These are phyloP conservation scores for Antedon mediterranea DNA, from an alignment of 53 echinoderm and acorn worm genomes.

Conservation along the genomic window DNA sequence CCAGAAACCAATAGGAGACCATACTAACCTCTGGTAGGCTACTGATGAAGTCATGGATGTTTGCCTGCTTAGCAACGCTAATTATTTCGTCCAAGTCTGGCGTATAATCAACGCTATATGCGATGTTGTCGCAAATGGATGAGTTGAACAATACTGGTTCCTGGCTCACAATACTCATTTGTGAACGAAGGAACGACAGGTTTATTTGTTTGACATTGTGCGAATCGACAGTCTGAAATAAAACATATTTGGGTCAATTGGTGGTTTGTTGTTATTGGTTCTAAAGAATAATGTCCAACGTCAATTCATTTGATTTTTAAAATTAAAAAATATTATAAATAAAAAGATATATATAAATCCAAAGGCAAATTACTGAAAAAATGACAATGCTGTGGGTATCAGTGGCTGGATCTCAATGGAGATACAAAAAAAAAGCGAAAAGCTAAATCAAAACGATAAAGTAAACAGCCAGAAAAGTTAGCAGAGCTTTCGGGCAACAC, in stretches of 20 bases:
- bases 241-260: conserved; percentile 21
- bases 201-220: conserved; percentile 18
- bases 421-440: too few species aligned
- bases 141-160: conserved; percentile 33
- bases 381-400: too few species aligned
- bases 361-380: too few species aligned
- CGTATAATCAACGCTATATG: conserved; percentile 23
- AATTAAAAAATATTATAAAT: too few species aligned
- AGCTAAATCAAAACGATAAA: too few species aligned
- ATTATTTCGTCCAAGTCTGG: conserved; percentile 8
- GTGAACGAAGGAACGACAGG: conserved; percentile 22
- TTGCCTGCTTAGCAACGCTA: conserved; percentile 28
- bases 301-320: too few species aligned
- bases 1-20: too few species aligned
- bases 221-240: conserved; percentile 12
- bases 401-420: too few species aligned
- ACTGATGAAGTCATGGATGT: conserved; percentile 36
- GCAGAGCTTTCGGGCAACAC: too few species aligned
- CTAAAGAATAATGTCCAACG: too few species aligned
- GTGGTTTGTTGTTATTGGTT: neutral
- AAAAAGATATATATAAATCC: too few species aligned
- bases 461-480: too few species aligned
- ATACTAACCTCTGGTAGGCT: conserved; percentile 21
- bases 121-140: conserved; percentile 28
- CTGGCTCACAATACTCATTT: conserved; percentile 34